phyloP scores from a whole-genome alignment of 2,113 vertebrate species.

The Leucopsar rothschildi region DNA sequence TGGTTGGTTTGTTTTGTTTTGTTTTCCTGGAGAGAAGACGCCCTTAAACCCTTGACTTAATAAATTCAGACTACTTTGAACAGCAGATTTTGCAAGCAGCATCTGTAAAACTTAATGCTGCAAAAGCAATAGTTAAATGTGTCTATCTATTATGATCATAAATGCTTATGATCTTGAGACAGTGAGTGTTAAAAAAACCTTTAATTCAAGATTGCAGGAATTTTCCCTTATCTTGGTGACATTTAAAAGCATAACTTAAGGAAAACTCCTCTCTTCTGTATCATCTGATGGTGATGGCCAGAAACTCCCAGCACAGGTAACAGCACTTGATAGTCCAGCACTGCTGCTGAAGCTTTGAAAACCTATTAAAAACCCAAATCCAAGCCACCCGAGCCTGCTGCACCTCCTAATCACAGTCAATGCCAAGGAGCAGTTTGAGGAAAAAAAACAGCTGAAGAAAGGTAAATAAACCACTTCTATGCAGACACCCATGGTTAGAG shows the following conservation, averaged over 20 bases:
- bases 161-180: background rate
- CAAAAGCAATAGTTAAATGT: background rate
- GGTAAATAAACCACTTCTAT: background rate
- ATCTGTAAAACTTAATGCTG: background rate
- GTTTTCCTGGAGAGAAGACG: background rate
- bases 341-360: background rate
- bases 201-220: background rate
- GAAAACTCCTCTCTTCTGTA: background rate
- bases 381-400: background rate
- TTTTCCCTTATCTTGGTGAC: background rate
- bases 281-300: background rate
- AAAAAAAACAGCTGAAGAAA: background rate
- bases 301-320: background rate
- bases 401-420: background rate
- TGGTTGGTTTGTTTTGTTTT: fast-evolving
- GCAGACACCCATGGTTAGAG: background rate
- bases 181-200: background rate
- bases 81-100: background rate
- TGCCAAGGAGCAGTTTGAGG: background rate
- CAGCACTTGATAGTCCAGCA: background rate
- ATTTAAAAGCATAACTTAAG: background rate
- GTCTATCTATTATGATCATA: background rate
- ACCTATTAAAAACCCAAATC: background rate
- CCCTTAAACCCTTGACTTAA: background rate
- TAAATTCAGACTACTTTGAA: background rate